Evolutionary conservation across 2,888 invertebrate genomes (phyloP), one percentile per base, ranked within the genome.

Genomic region (Anoplius nigerrimus): DNA sequence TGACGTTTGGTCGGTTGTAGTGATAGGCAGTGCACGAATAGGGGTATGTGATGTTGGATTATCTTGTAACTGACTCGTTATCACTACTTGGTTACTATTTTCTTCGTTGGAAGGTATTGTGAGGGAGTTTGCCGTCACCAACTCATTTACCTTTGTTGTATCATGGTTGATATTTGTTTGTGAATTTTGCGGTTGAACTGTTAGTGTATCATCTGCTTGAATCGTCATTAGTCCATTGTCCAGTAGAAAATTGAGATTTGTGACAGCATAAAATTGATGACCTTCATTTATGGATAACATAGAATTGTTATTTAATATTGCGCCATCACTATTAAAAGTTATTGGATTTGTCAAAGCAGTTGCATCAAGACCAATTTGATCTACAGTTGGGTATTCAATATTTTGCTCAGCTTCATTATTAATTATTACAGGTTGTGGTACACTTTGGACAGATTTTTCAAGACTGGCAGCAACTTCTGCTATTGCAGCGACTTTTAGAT

Each of bases 201-300:
- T 4, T 27, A 91, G 78, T 46, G 87, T 84, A 8, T 91, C 90
- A 66, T 91, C 90, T 6, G 91, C 88, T 77, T 90, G 91, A 15
- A 90, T 83, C 0, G 87, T 85, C 1, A 87, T 84, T 0, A 87
- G 78, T 16, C 86, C 87, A 34, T 86, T 84, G 0, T 84, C 81
- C 8, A 87, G 58, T 16, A 87, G 71, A 46, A 83, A 87, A 48
- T 87, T 85, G 2, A 88, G 66, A 80, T 86, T 85, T 2, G 87
- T 84, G 0, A 86, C 85, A 13, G n/a, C n/a, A n/a, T n/a, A n/a
- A 2, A 88, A 54, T 60, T 87, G 85, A 70, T 83, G 86, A 42
- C 81, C 83, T 45, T 86, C 87, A 51, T 82, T 84, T 6, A 86
- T 62, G 0, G 84, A 81, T 18, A 88, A 62, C 62, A 89, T 89